Percentiles rank a stretch among this genome's conserved stretches.
Evolutionary conservation across 2,797 vertebrate genomes (phyloP).

Genomic region (Borostomias antarcticus): DNA sequence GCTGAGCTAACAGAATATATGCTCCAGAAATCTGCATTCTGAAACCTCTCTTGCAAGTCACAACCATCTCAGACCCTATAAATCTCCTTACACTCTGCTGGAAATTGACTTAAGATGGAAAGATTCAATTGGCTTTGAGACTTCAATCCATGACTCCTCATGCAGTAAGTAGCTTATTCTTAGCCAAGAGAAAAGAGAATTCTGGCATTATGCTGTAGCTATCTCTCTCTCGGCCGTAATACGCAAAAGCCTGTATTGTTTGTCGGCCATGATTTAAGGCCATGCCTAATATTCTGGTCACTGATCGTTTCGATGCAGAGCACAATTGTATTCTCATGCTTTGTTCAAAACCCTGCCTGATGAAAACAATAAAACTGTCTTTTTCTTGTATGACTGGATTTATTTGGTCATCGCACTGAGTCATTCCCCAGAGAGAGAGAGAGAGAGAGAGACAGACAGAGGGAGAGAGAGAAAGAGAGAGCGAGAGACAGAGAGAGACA

Average conservation of each 20-base stretch:
- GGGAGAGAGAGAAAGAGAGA: no score
- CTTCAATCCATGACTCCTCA: slow-evolving; percentile 14
- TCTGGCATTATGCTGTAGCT: slow-evolving; percentile 3
- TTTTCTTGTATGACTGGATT: slow-evolving; percentile 40
- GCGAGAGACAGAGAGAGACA: no score
- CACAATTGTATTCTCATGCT: slow-evolving; percentile 26
- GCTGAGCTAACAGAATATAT: not conserved
- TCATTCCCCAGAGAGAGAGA: slow-evolving; percentile 30
- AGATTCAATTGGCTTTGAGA: slow-evolving; percentile 4
- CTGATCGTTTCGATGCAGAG: slow-evolving; percentile 27
- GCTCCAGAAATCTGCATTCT: not conserved
- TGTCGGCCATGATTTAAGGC: slow-evolving; percentile 21
- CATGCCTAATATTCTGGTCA: slow-evolving; percentile 14
- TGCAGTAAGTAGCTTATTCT: not conserved
- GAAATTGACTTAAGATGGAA: slow-evolving; percentile 18
- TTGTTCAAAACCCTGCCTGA: slow-evolving; percentile 18
- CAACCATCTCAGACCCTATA: not conserved
- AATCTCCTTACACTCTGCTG: slow-evolving; percentile 15
- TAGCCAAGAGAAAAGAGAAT: slow-evolving; percentile 7
- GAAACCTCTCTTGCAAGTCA: not conserved
- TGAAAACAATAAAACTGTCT: slow-evolving; percentile 23
- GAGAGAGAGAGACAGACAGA: no score
- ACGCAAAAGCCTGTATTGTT: not conserved
- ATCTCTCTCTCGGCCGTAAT: not conserved
- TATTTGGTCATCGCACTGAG: slow-evolving; percentile 14